Base-by-base conservation (phyloP, 2,113 vertebrate species). In the Lipophrys pholis region DNA sequence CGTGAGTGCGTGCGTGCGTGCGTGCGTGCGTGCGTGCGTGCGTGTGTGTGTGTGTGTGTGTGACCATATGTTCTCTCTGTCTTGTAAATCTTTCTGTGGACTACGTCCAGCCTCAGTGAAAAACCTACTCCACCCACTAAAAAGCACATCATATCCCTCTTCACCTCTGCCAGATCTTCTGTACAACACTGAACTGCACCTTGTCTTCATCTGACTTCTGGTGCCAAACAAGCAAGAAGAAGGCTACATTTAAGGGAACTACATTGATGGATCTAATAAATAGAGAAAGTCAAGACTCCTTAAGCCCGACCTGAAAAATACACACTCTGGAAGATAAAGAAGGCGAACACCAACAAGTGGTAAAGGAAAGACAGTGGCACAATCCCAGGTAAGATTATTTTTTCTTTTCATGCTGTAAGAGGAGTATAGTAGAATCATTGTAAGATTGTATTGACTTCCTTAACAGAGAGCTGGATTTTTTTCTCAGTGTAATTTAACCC, bases 361-460 rank as follows among this genome's bases (percentile, higher is more conserved):
- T 73, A 46, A 82, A 57, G 69, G 16, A 30, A 78, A 69, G 66
- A 21, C 35, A 68, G 69, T 41, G 56, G 85, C 67, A 73, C 56
- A 78, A 56, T n/a, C 45, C 48, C 45, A 46, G 86, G 90, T 91
- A 87, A 87, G 81, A 76, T 72, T 48, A n/a, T 8, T 11, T 54
- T n/a, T 38, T 60, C 39, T 58, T 72, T 64, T 16, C 40, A 45
- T 53, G 63, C 58, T 74, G 35, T 14, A n/a, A 46, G 6, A 15
- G 21, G 56, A 30, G 46, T 30, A 75, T 55, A 68, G 43, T 76
- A 67, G 81, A 69, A 53, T 21, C 75, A 64, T 72, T 80, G 53
- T 60, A 70, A 30, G 63, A 46, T 72, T 43, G 6, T 85, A 81
- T 82, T 84, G 66, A 82, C 75, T 73, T 87, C 82, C 78, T 85